Percentiles rank a stretch among this genome's conserved stretches.
Conservation (phyloP, 2,888 invertebrate species). For the Germaria angustata region DNA sequence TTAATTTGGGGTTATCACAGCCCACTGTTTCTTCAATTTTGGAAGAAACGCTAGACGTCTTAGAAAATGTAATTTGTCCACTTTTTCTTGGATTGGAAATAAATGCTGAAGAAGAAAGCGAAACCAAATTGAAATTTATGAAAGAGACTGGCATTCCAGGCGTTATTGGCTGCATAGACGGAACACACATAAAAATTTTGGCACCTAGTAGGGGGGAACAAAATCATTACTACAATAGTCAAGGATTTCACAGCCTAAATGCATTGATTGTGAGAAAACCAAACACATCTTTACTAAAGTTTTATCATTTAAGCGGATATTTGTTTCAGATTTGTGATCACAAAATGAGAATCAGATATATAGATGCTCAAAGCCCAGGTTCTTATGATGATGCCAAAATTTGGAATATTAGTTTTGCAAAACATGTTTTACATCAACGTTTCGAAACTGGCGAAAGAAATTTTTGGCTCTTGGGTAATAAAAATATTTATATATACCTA, state of each 20-base stretch:
- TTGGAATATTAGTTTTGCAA: not conserved
- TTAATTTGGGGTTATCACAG: not conserved
- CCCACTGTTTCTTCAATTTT: not conserved
- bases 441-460: constrained; percentile 7
- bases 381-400: not conserved
- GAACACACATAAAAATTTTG: not conserved
- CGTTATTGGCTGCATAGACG: not conserved
- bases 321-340: constrained; percentile 7
- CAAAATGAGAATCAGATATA: not conserved
- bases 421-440: not conserved
- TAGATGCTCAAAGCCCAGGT: not conserved
- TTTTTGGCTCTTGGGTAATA: constrained; percentile 5
- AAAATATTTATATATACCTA: no score
- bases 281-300: not conserved
- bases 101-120: not conserved
- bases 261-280: not conserved
- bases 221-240: not conserved
- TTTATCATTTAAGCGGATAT: not conserved
- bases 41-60: not conserved
- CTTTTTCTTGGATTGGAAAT: not conserved
- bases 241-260: not conserved
- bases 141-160: not conserved
- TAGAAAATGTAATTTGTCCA: not conserved
- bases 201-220: not conserved
- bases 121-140: not conserved